Evolutionary conservation across 1,140 invertebrate genomes (phyloP), one percentile per base, ranked within the genome.

Genomic region (Dinothrombium tinctorium): DNA sequence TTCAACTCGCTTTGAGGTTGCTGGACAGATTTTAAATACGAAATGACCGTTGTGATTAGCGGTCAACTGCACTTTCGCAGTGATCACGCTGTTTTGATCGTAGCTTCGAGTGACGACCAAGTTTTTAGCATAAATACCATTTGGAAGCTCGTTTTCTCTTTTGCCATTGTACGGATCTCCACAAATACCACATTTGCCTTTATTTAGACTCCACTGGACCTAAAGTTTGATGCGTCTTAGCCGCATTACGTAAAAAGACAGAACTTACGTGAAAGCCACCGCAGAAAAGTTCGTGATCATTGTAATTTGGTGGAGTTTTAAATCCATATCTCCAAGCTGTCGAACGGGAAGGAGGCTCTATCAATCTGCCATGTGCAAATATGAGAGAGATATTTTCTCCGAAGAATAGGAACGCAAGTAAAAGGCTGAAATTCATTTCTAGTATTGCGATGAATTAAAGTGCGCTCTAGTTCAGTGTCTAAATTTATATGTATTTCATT

Each of bases 21-120:
- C 79, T 0, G 80, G 79, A 44, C 81, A 87, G 0, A 86, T 54
- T 45, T 71, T 71, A 51, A 86, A 65, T 53, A 80, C 74, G 52
- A 86, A 83, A 36, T 73, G 66, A 0, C 84, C 84, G 48, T 70
- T 70, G 57, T 89, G 84, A 56, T 87, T 87, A 1, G 82, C 77
- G 0, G 83, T 90, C 9, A 90, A 56, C 51, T 87, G 79, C 7
- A 87, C 63, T 60, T 79, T 76, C 1, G 84, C 66, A 37, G 79
- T 74, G 28, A 84, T 77, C 56, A 72, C 70, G 72, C 76, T 53
- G 20, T 31, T 20, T 17, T 14, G 12, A 17, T 17, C 20, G 38
- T 44, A 44, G 14, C 12, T 22, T 12, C 4, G 3, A 6, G 24
- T 26, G 8, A 39, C 28, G 5, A 26, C 22, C 8, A 26, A 26